phyloP scores from a whole-genome alignment of 2,113 vertebrate genomes.

The Phyllostomus hastatus region DNA sequence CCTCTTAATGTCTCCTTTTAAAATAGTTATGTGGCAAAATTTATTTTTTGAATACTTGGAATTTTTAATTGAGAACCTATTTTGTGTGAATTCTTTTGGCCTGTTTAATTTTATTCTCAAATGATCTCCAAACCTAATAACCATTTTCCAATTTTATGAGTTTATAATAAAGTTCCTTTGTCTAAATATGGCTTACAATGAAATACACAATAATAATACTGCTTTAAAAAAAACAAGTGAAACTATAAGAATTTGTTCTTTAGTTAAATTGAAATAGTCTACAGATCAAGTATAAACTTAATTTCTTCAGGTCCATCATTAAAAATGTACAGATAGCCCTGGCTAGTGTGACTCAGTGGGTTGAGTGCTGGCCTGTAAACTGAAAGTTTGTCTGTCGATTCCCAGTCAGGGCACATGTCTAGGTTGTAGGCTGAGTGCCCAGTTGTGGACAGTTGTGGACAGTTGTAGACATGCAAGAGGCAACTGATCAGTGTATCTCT shows the following conservation, averaged over 20 bases:
- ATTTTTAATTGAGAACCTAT: background rate
- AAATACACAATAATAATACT: background rate
- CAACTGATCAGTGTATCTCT: too few species aligned
- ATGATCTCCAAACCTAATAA: background rate
- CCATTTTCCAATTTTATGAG: background rate
- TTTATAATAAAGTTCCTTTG: conserved; percentile 3
- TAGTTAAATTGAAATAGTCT: conserved; percentile 15
- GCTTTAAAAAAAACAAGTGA: conserved; percentile 19
- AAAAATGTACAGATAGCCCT: too few species aligned
- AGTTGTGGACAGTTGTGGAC: too few species aligned
- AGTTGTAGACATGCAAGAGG: too few species aligned
- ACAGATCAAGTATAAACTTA: background rate
- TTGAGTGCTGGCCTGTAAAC: too few species aligned
- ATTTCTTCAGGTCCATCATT: background rate
- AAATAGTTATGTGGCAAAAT: conserved; percentile 4
- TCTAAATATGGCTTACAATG: conserved; percentile 37
- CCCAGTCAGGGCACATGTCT: too few species aligned
- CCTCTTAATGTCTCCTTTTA: background rate
- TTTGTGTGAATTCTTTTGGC: background rate
- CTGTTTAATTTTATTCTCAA: conserved; percentile 34
- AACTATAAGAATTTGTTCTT: background rate
- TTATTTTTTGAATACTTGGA: background rate
- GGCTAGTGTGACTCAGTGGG: too few species aligned
- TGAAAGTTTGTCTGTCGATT: too few species aligned
- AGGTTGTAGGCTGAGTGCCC: too few species aligned